Conservation (phyloP, 2,797 vertebrate species). For the Oryzias sinensis region DNA sequence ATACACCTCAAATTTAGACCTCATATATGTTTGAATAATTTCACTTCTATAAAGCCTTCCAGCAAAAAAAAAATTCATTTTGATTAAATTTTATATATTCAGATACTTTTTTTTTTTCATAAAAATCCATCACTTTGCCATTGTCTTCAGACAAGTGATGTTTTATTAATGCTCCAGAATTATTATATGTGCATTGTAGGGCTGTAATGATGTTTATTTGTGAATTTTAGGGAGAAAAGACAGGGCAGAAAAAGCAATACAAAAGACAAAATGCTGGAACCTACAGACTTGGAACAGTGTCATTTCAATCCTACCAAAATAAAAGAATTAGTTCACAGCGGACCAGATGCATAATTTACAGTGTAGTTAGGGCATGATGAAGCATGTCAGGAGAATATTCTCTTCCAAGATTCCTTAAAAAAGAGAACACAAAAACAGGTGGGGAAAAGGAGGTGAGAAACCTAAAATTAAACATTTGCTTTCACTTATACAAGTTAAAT, state of each 20-base stretch:
- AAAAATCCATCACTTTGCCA: constrained; percentile 47
- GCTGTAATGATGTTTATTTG: constrained; percentile 51
- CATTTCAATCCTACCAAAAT: constrained; percentile 48
- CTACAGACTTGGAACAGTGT: constrained; percentile 20
- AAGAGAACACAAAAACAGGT: neutral
- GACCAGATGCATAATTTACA: constrained; percentile 69
- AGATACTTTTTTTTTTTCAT: constrained; percentile 25
- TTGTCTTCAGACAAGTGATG: constrained; percentile 36
- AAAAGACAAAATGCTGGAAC: constrained; percentile 20
- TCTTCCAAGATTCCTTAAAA: constrained; percentile 2
- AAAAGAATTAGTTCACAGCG: constrained; percentile 51
- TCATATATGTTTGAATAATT: constrained; percentile 40
- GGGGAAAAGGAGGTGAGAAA: neutral
- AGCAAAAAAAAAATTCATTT: constrained; percentile 28
- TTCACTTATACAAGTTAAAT: constrained; percentile 6
- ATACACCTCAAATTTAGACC: constrained; percentile 15
- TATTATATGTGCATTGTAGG: constrained; percentile 42
- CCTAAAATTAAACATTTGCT: constrained; percentile 4
- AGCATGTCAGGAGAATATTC: constrained; percentile 41
- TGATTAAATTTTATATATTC: constrained; percentile 53
- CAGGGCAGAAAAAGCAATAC: constrained; percentile 4
- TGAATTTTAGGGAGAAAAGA: constrained; percentile 20
- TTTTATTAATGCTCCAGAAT: constrained; percentile 34
- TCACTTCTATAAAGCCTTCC: neutral
- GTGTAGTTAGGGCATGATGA: constrained; percentile 54